Percentiles rank a stretch among this genome's conserved stretches.
Conservation (phyloP, 2,113 vertebrate species). For the Pteropus alecto region DNA sequence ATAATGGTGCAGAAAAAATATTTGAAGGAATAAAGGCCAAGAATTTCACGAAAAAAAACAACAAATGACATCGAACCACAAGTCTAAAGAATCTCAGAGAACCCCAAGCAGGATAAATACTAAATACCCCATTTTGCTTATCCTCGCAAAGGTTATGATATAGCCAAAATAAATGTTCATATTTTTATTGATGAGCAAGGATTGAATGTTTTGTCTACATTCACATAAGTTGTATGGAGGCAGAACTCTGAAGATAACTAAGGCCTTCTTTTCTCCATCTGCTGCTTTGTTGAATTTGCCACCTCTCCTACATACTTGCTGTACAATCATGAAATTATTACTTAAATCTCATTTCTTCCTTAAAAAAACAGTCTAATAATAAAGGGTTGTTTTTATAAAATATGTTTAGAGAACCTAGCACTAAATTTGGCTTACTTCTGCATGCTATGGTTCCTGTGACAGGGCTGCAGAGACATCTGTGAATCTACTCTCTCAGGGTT, state of each 20-base stretch:
- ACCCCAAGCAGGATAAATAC: neutral
- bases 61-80: neutral
- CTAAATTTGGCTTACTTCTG: neutral
- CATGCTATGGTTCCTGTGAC: neutral
- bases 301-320: neutral
- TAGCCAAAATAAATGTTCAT: neutral
- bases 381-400: neutral
- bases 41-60: neutral
- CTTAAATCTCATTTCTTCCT: neutral
- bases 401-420: neutral
- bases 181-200: neutral
- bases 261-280: neutral
- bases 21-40: neutral
- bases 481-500: neutral
- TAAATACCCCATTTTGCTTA: neutral
- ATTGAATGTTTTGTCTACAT: neutral
- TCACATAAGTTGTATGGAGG: neutral
- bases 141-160: neutral
- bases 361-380: neutral
- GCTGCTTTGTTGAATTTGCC: neutral
- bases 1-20: neutral
- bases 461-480: neutral
- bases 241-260: neutral
- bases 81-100: neutral
- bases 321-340: neutral